Base-by-base conservation (phyloP, 2,888 invertebrate species). In the Epinotia nisella region DNA sequence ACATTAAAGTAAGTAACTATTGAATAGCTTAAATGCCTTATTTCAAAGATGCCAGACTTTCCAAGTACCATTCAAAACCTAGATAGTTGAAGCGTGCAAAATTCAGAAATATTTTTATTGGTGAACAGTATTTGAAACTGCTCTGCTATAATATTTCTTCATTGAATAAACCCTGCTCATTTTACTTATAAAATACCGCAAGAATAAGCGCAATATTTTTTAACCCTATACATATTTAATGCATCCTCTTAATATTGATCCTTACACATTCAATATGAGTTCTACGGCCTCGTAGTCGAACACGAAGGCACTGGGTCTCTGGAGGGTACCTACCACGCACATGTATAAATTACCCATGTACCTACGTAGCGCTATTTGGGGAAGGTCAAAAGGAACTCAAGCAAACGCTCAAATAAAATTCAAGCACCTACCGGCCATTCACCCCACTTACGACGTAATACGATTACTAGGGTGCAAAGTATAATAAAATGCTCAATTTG, bases 401-500 rank as follows among this genome's bases (percentile, higher is more conserved):
- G 72, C 51, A 65, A 75, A 72, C 59, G 72, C 69, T 53, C 69
- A 53, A 71, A 74, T 70, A 70, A 70, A 74, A 69, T 72, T 75
- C 72, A 70, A 59, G 71, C 53, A 65, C 53, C 66, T 56, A 60
- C 58, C 61, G 58, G 64, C 59, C 59, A 75, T 81, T 81, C 78
- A 82, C 81, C 79, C 77, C 78, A 82, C 81, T 84, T 78, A 76
- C 80, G 79, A 78, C 77, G 81, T 84, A 88, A 90, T 86, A 84
- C 83, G 83, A 89, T 90, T 90, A 88, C 78, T 86, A 82, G 86
- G 88, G 89, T 83, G 81, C 79, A 81, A 68, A 68, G 86, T 85
- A 89, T 88, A 90, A 92, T 90, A 89, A 90, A 88, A 89, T 83
- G 85, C 78, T 81, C 89, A 88, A 90, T 91, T 91, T 86, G 87